These are phyloP conservation scores for Pectinophora gossypiella DNA, from an alignment of 1,140 invertebrate species.

Conservation along the genomic window DNA sequence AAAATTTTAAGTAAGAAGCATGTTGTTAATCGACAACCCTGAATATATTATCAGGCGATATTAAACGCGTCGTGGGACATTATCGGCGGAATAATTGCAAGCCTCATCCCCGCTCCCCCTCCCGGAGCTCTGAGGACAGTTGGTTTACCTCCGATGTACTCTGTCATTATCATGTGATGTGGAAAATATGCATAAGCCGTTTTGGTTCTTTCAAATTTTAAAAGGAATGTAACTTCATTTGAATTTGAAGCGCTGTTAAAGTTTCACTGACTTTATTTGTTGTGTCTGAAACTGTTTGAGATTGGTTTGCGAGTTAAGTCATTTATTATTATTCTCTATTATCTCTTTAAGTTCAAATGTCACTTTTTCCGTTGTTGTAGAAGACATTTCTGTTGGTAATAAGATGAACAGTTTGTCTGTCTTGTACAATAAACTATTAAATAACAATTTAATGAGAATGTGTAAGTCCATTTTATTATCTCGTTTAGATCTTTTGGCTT, in stretches of 20 bases:
- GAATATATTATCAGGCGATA: slow-evolving; percentile 10
- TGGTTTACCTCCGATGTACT: not conserved
- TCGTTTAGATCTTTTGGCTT: too few relatives aligned
- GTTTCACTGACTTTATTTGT: not conserved
- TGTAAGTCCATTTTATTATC: too few relatives aligned
- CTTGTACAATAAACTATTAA: too few relatives aligned
- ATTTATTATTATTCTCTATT: not conserved
- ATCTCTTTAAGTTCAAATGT: too few relatives aligned
- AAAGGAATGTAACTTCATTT: not conserved
- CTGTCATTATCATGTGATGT: not conserved
- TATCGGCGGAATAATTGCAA: slow-evolving; percentile 29
- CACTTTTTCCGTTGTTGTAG: not conserved
- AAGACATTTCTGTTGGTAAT: too few relatives aligned
- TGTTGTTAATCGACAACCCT: too few relatives aligned
- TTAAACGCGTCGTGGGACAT: slow-evolving; percentile 28
- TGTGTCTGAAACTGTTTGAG: not conserved
- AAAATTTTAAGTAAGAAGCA: too few relatives aligned
- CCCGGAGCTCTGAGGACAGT: not conserved
- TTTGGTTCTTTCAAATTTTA: not conserved
- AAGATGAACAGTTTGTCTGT: too few relatives aligned
- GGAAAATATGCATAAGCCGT: not conserved
- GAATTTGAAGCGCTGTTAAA: not conserved
- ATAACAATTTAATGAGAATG: too few relatives aligned
- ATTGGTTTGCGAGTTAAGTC: not conserved
- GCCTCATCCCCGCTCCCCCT: not conserved